A percentile compares a stretch with the other conserved stretches of the same genome.
Conservation (phyloP, 1,140 invertebrate genomes). For the Drosophila athabasca region DNA sequence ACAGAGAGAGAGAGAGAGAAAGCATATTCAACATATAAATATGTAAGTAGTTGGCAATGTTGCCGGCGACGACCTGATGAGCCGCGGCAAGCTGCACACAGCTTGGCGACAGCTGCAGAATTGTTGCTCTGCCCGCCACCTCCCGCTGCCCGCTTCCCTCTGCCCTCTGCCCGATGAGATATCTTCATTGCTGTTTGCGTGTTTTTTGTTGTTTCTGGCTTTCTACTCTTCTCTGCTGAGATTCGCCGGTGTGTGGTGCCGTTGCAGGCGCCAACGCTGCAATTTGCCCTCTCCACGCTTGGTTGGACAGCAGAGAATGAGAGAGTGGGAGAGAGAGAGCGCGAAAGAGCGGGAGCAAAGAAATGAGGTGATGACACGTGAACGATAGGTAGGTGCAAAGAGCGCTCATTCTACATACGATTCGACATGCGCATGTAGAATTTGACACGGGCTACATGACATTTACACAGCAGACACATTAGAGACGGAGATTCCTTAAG, state of each 20-base stretch:
- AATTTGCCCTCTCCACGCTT: constrained; percentile 45
- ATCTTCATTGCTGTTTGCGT: constrained; percentile 44
- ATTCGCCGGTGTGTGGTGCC: constrained; percentile 9
- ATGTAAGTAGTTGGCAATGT: constrained; percentile 5
- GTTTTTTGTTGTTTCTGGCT: constrained; percentile 46
- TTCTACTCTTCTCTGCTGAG: constrained; percentile 22
- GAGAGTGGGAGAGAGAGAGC: constrained; percentile 4
- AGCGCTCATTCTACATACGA: constrained; percentile 31
- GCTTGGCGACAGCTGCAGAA: constrained; percentile 12
- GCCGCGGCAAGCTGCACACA: neutral
- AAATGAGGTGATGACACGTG: constrained; percentile 21
- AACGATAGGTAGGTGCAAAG: constrained; percentile 24
- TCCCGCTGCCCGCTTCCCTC: constrained; percentile 4
- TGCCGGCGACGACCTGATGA: too few relatives aligned
- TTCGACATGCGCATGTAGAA: constrained; percentile 17
- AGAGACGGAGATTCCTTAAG: too few relatives aligned
- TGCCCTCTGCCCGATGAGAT: constrained; percentile 19
- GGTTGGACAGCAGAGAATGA: constrained; percentile 7
- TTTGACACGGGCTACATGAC: too few relatives aligned
- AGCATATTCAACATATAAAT: neutral
- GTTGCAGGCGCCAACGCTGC: constrained; percentile 34
- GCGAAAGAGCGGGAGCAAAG: neutral
- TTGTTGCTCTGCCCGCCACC: constrained; percentile 8
- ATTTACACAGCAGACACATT: too few relatives aligned
- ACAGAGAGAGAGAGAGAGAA: constrained; percentile 1